phyloP scores from a whole-genome alignment of 23 tunicate species.

The Ciona savignyi region DNA sequence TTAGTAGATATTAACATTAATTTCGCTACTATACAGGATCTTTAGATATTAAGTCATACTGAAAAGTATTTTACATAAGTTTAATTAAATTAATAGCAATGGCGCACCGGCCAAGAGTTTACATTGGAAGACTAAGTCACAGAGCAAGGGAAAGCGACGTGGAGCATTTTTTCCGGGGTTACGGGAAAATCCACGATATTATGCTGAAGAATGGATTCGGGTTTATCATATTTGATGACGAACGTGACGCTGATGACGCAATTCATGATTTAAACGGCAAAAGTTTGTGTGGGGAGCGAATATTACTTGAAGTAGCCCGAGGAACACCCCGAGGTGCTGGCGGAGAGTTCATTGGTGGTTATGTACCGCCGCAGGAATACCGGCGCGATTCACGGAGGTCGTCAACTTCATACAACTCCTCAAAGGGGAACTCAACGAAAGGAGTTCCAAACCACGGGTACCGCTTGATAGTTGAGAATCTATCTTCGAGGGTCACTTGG shows the following conservation, averaged over 20 bases:
- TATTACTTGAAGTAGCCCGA: constrained; percentile 77
- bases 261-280: constrained; percentile 86
- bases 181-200: constrained; percentile 69
- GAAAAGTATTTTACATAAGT: too few species aligned
- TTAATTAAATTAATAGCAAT: too few species aligned
- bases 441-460: constrained; percentile 60
- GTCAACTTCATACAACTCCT: neutral
- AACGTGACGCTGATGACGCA: constrained; percentile 92
- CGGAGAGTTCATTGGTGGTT: constrained; percentile 74
- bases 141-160: constrained; percentile 87
- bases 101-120: constrained; percentile 67
- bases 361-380: constrained; percentile 53
- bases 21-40: too few species aligned
- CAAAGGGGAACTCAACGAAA: neutral
- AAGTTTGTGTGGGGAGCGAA: constrained; percentile 81
- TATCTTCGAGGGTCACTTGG: constrained; percentile 51
- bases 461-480: constrained; percentile 45
- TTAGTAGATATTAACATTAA: too few species aligned
- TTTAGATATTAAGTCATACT: too few species aligned
- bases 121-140: constrained; percentile 82
- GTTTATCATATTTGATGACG: constrained; percentile 87
- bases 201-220: constrained; percentile 96
- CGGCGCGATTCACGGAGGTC: constrained; percentile 5
- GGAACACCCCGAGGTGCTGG: constrained; percentile 96
- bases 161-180: constrained; percentile 84